Conservation (phyloP, 2,888 invertebrate genomes). For the Agrenia bidenticulata region DNA sequence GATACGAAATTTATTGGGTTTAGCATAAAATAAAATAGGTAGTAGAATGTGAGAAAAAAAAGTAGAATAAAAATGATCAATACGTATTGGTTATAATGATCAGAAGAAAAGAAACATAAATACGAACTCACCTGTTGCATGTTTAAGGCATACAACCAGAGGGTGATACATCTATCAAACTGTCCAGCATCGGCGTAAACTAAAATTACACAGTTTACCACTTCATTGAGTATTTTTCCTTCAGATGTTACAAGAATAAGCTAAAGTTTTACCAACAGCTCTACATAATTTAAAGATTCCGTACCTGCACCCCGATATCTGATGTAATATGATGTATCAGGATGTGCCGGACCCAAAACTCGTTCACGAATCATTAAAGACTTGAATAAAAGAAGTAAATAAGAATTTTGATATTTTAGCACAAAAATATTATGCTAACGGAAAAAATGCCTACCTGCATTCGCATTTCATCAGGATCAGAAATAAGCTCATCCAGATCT, state of each 20-base stretch:
- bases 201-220: too few species aligned
- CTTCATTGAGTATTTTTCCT: too few species aligned
- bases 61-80: too few species aligned
- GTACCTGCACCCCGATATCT: slow-evolving; percentile 87
- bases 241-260: too few species aligned
- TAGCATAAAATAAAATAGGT: too few species aligned
- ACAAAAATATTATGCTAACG: neutral
- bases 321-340: slow-evolving; percentile 95
- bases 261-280: too few species aligned
- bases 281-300: too few species aligned
- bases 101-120: too few species aligned
- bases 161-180: slow-evolving; percentile 81
- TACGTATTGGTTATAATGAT: too few species aligned
- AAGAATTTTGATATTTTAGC: neutral
- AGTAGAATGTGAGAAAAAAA: too few species aligned
- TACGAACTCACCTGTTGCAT: slow-evolving; percentile 71
- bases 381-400: slow-evolving; percentile 31
- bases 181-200: slow-evolving; percentile 94
- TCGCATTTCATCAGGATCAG: slow-evolving; percentile 93
- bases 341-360: slow-evolving; percentile 90
- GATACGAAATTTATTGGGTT: too few species aligned
- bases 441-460: slow-evolving; percentile 69
- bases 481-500: slow-evolving; percentile 79
- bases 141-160: slow-evolving; percentile 96
- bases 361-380: slow-evolving; percentile 82